Base-by-base conservation (phyloP, 1,140 invertebrate species). In the Onthophagus taurus region DNA sequence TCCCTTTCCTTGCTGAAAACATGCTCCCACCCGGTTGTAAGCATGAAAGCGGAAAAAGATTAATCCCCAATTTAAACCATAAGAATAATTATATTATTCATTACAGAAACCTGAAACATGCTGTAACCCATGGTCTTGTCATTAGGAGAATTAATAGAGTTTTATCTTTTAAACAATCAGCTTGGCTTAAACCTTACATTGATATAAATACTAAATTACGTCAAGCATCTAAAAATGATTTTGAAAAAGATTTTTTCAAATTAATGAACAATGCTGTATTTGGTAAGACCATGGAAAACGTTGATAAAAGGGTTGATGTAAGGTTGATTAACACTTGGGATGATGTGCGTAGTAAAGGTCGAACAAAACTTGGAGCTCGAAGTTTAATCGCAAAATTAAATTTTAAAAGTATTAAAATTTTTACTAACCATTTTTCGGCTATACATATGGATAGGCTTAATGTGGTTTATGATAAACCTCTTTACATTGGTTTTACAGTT, bases 121-220 rank as follows among this genome's bases (percentile, higher is more conserved):
- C 31, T 31, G 8, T 57, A 16, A 11, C 46, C 45, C 16, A 45
- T 31, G 48, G 52, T 20, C 24, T 56, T 6, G 39, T 31, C 31
- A 53, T 60, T 74, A 23, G 56, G 34, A 70, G 71, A 61, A 60
- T 75, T 24, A 59, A 75, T 60, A 52, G 63, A 57, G 59, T 72
- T 42, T 58, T 71, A 49, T 49, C 62, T 60, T 75, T 77, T 57
- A 57, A 67, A 21, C 71, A 77, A 66, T 58, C 54, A 24, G 14
- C 48, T 45, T 75, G 65, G 65, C 49, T 74, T 18, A 61, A 67
- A 52, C 34, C 53, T 2, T 72, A 68, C 45, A 67, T 68, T 18
- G 60, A 67, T 21, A 45, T 64, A n/a, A 68, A 68, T 55, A 68
- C 59, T 6, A 14, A 57, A 2, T 35, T 52, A 21, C 26, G 49